Conservation (phyloP, 2,113 vertebrate genomes). For the Mirza zaza region DNA sequence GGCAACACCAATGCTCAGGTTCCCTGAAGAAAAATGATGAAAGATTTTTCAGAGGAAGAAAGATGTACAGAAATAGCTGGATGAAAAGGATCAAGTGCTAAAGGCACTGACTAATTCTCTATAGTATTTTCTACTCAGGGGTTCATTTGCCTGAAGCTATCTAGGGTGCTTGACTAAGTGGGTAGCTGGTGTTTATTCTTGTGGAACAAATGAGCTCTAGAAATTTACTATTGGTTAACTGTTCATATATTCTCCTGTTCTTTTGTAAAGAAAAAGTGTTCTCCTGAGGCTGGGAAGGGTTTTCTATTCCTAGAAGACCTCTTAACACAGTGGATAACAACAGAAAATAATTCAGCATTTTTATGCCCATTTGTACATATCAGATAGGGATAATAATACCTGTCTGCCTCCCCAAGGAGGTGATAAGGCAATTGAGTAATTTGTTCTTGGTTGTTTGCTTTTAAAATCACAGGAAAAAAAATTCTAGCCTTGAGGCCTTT, state of each 20-base stretch:
- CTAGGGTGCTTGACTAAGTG: neutral
- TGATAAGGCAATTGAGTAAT: neutral
- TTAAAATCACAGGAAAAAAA: conserved; percentile 16
- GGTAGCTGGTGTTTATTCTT: neutral
- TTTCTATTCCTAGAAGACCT: neutral
- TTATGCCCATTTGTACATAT: neutral
- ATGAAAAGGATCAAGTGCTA: neutral
- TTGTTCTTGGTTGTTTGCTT: conserved; percentile 36
- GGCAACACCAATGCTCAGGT: neutral
- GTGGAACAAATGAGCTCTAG: neutral
- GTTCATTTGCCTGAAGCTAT: neutral
- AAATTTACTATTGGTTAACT: conserved; percentile 3
- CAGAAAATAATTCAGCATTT: neutral
- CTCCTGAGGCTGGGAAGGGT: neutral
- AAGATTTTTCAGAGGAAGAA: conserved; percentile 7
- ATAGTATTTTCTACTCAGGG: neutral
- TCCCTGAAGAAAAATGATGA: neutral
- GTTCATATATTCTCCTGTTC: neutral
- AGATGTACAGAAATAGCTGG: neutral
- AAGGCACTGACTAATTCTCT: neutral
- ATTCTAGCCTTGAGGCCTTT: neutral
- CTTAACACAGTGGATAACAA: neutral
- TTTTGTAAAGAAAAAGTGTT: neutral
- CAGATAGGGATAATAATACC: neutral
- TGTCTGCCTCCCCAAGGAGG: neutral